Conservation (phyloP, 1,140 invertebrate genomes). For the Eciton burchellii region DNA sequence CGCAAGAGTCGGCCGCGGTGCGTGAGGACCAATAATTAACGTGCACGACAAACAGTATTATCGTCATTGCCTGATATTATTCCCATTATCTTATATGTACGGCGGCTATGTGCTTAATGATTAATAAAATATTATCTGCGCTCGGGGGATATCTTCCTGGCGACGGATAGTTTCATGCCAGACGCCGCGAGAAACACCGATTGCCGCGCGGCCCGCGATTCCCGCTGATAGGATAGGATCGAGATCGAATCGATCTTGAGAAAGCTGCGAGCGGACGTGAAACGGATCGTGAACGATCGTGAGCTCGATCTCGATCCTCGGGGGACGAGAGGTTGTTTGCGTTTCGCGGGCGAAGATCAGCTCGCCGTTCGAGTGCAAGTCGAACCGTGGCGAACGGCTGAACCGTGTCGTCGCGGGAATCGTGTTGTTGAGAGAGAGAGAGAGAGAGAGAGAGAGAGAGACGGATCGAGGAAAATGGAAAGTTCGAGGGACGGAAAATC, state of each 20-base stretch:
- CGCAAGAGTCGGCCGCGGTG: slow-evolving; percentile 3
- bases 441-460: no score
- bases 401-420: no score
- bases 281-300: background rate
- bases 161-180: slow-evolving; percentile 79
- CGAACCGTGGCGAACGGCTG: no score
- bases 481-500: no score
- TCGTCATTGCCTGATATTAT: slow-evolving; percentile 81
- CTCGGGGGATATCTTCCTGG: slow-evolving; percentile 71
- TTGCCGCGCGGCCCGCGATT: background rate
- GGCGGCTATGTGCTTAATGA: slow-evolving; percentile 81
- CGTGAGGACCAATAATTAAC: slow-evolving; percentile 76
- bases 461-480: no score
- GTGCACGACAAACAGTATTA: slow-evolving; percentile 78
- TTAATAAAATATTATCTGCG: slow-evolving; percentile 82
- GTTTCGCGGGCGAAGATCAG: background rate
- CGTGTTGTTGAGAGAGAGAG: no score
- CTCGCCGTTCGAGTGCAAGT: no score
- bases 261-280: background rate
- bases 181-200: slow-evolving; percentile 69
- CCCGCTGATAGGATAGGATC: background rate
- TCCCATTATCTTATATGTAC: slow-evolving; percentile 80
- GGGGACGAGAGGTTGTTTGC: background rate
- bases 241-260: background rate
- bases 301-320: no score